Conservation (phyloP, 1,140 invertebrate genomes). For the Drosophila biarmipes region DNA sequence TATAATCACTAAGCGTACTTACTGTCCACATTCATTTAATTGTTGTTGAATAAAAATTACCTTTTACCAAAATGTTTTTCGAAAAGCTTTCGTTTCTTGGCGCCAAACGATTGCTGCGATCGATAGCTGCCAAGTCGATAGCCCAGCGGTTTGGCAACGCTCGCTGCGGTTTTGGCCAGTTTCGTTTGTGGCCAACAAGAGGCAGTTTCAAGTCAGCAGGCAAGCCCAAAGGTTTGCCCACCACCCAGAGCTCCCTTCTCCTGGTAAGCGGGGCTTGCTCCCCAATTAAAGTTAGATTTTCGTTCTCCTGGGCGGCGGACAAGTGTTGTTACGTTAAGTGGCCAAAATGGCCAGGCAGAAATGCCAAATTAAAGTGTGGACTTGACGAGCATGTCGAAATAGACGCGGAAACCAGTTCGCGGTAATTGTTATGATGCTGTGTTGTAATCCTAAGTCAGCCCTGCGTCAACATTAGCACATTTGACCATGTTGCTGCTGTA, state of each 20-base stretch:
- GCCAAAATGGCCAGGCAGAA: constrained; percentile 23
- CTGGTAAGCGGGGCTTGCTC: constrained; percentile 32
- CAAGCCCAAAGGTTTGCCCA: constrained; percentile 30
- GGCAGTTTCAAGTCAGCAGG: constrained; percentile 42
- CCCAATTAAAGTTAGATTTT: background rate
- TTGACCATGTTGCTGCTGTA: constrained; percentile 34
- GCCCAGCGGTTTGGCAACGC: constrained; percentile 1
- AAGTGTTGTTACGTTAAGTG: constrained; percentile 22
- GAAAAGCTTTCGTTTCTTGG: constrained; percentile 12
- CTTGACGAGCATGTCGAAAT: constrained; percentile 64
- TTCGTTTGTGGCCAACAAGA: constrained; percentile 35
- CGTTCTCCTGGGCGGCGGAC: constrained; percentile 5
- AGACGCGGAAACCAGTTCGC: constrained; percentile 76
- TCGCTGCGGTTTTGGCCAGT: constrained; percentile 12
- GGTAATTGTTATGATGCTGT: constrained; percentile 66
- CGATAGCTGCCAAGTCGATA: constrained; percentile 23
- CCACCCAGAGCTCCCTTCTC: background rate
- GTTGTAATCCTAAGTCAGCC: constrained; percentile 56
- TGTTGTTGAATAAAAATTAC: constrained; percentile 81
- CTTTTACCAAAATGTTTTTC: constrained; percentile 60
- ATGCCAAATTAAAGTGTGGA: constrained; percentile 30
- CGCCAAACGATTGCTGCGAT: constrained; percentile 15
- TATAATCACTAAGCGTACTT: constrained; percentile 79
- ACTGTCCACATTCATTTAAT: constrained; percentile 80
- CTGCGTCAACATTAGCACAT: constrained; percentile 52